Base-by-base conservation (phyloP, 1,140 invertebrate genomes). In the Pogonomyrmex californicus region DNA sequence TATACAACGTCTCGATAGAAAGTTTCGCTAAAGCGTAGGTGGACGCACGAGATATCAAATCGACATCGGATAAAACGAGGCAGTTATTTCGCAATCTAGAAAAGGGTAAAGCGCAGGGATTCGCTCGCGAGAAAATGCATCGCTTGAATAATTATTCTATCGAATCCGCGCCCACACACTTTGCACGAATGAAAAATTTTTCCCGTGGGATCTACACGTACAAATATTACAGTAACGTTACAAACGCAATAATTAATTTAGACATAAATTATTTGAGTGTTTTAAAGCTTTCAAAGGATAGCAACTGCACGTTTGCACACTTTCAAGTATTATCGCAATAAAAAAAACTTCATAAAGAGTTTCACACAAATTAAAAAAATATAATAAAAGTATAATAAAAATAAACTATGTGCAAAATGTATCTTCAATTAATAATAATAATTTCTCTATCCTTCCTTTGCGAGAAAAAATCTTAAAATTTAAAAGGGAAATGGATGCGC, bases 21-120 rank as follows among this genome's bases (percentile, higher is more conserved):
- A 75, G 54, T 73, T 75, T 38, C 41, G 17, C 14, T 54, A 54
- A 79, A 56, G 49, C 17, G 63, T 54, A 17, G 77, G 63, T 47
- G 77, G 44, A 68, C 36, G 47, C 44, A n/a, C 6, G 33, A 82
- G 78, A 49, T 82, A 82, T 60, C 30, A 82, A 82, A 73, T 73
- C 23, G 68, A 14, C 54, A 58, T 82, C 1, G 41, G 36, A 56
- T 56, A 14, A 70, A 58, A 73, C 9, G 17, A 36, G 17, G 23
- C 51, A 58, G 54, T 82, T 82, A 60, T 60, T 73, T 75, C 38
- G 41, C 54, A 38, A 62, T 83, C 56, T 41, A 38, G 30, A 58
- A 41, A 60, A 70, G 47, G 6, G 44, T 49, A 23, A n/a, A 30
- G 3, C 1, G 30, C 2, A 36, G 6, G 14, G 23, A 14, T 17